These are phyloP conservation scores for Theristicus caerulescens DNA, from an alignment of 2,113 vertebrate genomes.

Conservation along the genomic window DNA sequence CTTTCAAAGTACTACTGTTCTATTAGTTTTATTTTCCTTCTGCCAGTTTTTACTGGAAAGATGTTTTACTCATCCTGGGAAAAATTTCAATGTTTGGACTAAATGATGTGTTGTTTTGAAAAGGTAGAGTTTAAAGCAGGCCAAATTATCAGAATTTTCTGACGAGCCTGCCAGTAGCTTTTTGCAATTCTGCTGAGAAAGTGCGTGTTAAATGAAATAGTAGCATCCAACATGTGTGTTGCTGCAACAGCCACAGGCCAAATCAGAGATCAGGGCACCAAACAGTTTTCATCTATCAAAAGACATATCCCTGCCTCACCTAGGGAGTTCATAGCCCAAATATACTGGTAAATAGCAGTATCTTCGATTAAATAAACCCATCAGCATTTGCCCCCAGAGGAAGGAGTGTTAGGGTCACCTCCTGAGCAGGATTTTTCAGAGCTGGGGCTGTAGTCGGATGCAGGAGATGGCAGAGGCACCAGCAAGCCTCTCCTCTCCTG, in stretches of 20 bases:
- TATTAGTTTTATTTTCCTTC: slow-evolving; percentile 42
- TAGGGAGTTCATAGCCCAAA: not conserved
- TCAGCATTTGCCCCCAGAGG: not conserved
- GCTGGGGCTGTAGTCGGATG: not conserved
- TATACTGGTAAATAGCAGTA: not conserved
- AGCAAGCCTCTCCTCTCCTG: not conserved
- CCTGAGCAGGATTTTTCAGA: not conserved
- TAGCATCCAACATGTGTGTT: not conserved
- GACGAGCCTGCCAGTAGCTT: slow-evolving; percentile 4
- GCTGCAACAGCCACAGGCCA: not conserved
- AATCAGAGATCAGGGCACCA: not conserved
- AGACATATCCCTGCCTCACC: not conserved
- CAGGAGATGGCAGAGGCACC: not conserved
- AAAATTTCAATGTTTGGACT: slow-evolving; percentile 48
- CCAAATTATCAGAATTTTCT: slow-evolving; percentile 58
- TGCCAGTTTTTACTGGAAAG: slow-evolving; percentile 57
- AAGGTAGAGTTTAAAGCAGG: not conserved
- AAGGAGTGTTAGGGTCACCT: not conserved
- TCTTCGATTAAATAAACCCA: not conserved
- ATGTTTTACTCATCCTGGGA: slow-evolving; percentile 56
- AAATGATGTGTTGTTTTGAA: slow-evolving; percentile 25
- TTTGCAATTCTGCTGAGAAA: not conserved
- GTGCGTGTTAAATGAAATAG: not conserved
- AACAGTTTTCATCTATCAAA: not conserved
- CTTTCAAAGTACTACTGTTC: slow-evolving; percentile 37